Evolutionary conservation across 2,113 vertebrate species (phyloP), one percentile per base, ranked within the genome.

Genomic region (Strigops habroptila): DNA sequence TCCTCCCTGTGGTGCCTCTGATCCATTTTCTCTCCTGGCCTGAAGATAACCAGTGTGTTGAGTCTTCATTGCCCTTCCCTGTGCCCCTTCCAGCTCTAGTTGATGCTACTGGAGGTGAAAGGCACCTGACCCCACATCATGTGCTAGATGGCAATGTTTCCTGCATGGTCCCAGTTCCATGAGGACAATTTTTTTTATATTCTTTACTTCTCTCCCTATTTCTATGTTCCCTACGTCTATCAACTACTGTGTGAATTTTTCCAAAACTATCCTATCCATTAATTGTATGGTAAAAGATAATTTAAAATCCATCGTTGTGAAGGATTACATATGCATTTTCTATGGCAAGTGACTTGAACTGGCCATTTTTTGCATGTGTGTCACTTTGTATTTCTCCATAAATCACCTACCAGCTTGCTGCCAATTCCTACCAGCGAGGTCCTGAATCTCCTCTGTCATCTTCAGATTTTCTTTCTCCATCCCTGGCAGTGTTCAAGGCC

Each of bases 31-130:
- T 62, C 14, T 39, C 6, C 31, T 31, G 51, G 17, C 28, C 37
- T 77, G 53, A 65, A 53, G 55, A n/a, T 0, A 0, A 15, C 2
- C 0, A 0, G 1, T 59, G 22, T 24, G 21, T 30, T 37, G 16
- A 48, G 7, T 44, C 25, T 46, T 77, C 25, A 1, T 2, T 82
- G 53, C 33, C 48, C 41, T 88, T 52, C 52, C n/a, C 46, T 46
- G 41, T 31, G 44, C 86, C 76, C 49, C 33, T 73, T 59, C 11
- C n/a, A 59, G 25, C 27, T 65, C 10, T 23, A 51, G 12, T 3
- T 1, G 2, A 1, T 73, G 60, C 63, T 69, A 49, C 46, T 84
- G 73, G n/a, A 82, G 23, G 7, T 62, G 59, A 18, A n/a, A 22
- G 27, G 37, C 24, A 14, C 53, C 28, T 2, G 5, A 22, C 19